A percentile compares a stretch with the other conserved stretches of the same genome.
Conservation (phyloP, 2,113 vertebrate species). For the Holacanthus passer region DNA sequence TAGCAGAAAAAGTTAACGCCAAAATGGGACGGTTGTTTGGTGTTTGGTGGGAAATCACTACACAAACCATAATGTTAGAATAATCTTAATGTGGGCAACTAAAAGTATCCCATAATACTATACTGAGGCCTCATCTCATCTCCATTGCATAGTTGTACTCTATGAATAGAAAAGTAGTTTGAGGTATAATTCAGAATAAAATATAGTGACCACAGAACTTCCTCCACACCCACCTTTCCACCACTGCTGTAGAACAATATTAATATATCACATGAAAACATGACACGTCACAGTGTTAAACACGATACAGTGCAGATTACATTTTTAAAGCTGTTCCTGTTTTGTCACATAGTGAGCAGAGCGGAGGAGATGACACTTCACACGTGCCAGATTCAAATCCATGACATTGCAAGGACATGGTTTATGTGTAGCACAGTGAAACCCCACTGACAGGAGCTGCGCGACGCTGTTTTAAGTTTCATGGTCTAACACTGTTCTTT, state of each 20-base stretch:
- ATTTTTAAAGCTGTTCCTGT: slow-evolving; percentile 15
- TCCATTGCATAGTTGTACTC: not conserved
- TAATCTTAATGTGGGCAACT: not conserved
- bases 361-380: not conserved
- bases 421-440: slow-evolving; percentile 12
- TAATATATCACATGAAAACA: not conserved
- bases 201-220: slow-evolving; percentile 5
- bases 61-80: not conserved
- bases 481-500: slow-evolving; percentile 16
- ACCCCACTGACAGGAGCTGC: not conserved
- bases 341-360: not conserved
- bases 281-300: not conserved
- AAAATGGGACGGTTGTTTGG: not conserved
- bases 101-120: not conserved
- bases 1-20: not conserved
- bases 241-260: slow-evolving; percentile 5
- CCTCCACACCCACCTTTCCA: not conserved
- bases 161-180: not conserved
- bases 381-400: slow-evolving; percentile 5
- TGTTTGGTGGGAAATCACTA: not conserved
- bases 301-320: not conserved
- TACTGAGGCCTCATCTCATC: not conserved
- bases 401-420: slow-evolving; percentile 8
- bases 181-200: not conserved
- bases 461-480: slow-evolving; percentile 26